Percentiles rank a stretch among this genome's conserved stretches.
Evolutionary conservation across 2,797 vertebrate genomes (phyloP).

Genomic region (Carcharodon carcharias): DNA sequence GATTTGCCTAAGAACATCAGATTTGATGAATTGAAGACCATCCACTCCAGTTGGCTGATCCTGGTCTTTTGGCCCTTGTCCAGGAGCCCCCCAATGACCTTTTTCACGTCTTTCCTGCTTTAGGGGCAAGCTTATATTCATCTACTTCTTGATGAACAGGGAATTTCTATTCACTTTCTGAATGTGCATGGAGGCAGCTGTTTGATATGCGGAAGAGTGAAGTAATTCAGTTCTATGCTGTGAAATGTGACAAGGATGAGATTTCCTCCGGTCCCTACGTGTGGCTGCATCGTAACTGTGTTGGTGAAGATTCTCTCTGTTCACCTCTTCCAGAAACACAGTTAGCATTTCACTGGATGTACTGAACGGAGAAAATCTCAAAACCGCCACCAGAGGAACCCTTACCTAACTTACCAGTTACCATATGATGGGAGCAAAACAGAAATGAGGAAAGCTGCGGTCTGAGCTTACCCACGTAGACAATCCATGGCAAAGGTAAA

Average conservation of each 20-base stretch:
- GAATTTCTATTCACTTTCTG: not conserved
- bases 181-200: not conserved
- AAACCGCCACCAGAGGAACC: not conserved
- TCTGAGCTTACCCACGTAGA: conserved; percentile 89
- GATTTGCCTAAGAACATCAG: not conserved
- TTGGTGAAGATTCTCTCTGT: not conserved
- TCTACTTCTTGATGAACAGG: not conserved
- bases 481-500: conserved; percentile 86
- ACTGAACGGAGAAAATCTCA: not conserved
- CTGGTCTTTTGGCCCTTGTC: not conserved
- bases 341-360: not conserved
- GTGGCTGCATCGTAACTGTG: not conserved
- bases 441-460: conserved; percentile 24
- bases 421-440: conserved; percentile 1
- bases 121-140: not conserved
- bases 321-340: not conserved
- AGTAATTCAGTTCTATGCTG: not conserved
- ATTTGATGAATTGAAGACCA: not conserved
- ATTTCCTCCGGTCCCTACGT: not conserved
- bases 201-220: not conserved
- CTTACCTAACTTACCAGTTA: not conserved
- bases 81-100: not conserved
- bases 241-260: not conserved
- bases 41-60: not conserved
- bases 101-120: not conserved